Conservation (phyloP, 2,797 vertebrate species). For the Neosalanx taihuensis region DNA sequence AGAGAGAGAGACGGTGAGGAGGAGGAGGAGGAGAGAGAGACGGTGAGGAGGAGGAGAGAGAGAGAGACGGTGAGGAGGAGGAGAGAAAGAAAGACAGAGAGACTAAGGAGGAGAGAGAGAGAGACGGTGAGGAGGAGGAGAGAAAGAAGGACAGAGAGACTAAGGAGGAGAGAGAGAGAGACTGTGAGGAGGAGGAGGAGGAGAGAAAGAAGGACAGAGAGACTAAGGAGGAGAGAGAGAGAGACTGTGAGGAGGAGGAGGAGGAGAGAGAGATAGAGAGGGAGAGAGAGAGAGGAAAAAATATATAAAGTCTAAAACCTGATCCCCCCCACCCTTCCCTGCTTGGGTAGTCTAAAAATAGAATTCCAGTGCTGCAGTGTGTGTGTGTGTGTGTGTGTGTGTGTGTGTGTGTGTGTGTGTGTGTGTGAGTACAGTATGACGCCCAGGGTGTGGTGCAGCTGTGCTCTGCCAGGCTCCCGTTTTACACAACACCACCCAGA, state of each 20-base stretch:
- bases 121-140: too few species aligned
- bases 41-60: background rate
- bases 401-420: conserved; percentile 3
- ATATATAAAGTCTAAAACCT: background rate
- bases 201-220: too few species aligned
- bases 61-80: background rate
- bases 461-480: background rate
- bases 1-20: too few species aligned
- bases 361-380: conserved; percentile 55
- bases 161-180: too few species aligned
- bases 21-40: too few species aligned
- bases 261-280: background rate
- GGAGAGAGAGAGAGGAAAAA: background rate
- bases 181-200: too few species aligned
- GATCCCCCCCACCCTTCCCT: conserved; percentile 37
- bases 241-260: background rate
- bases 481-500: background rate
- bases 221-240: too few species aligned
- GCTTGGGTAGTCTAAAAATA: conserved; percentile 61
- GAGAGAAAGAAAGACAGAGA: too few species aligned
- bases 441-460: background rate
- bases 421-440: background rate
- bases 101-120: too few species aligned
- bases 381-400: conserved; percentile 19
- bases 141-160: too few species aligned